Evolutionary conservation across 1,140 invertebrate species (phyloP), one percentile per base, ranked within the genome.

Genomic region (Camponotus floridanus): DNA sequence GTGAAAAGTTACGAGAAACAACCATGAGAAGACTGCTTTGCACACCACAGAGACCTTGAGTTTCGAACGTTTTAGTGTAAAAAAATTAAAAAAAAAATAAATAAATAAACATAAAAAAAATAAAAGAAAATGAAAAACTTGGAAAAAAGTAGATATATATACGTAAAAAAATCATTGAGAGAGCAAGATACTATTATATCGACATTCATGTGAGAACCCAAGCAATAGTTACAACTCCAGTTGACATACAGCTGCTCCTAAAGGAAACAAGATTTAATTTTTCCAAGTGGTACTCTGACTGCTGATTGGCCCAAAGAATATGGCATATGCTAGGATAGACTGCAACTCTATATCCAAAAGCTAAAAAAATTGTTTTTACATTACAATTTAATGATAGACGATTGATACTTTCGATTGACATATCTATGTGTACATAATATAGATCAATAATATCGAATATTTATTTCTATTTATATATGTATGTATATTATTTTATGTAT

Each of bases 231-330:
- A 94, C 78, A 93, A 94, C 93, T 94, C 93, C 94, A 94, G 94
- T 93, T 93, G 94, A 93, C 91, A 94, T 92, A 94, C 93, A 92
- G 94, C 94, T 95, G 94, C 94, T 93, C 94, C 94, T 95, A 95
- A 95, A 92, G 93, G 91, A 93, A 94, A 94, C 87, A 94, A 94
- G 86, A 93, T 92, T 94, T 81, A 91, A 92, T 91, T 92, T 94
- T 94, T 91, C 91, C 92, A 93, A 93, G 91, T 94, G 87, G 91
- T 91, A 93, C 90, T 93, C 91, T 92, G 92, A 94, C 94, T 93
- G 93, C 90, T 94, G 93, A 94, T 93, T 93, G 91, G 92, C 92
- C 94, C 93, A 94, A 94, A 94, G 90, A 93, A 93, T 93, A 80
- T 93, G 92, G 90, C 91, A 93, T 91, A 92, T 91, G 91, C 92